These are phyloP conservation scores for Chorisops tibialis DNA, from an alignment of 2,888 invertebrate genomes.

Conservation along the genomic window DNA sequence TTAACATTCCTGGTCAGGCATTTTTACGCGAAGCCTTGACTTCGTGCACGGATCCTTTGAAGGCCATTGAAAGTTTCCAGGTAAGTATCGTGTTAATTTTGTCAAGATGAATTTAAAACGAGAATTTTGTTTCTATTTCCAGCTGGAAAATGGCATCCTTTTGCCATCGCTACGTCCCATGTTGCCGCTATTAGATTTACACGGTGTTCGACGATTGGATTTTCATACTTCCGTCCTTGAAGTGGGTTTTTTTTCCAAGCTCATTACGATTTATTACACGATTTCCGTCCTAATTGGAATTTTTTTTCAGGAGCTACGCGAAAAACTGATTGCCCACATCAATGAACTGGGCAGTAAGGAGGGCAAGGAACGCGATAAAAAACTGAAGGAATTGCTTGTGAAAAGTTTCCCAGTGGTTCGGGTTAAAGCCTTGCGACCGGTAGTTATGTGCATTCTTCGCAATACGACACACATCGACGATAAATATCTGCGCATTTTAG, in stretches of 20 bases:
- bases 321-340: slow-evolving; percentile 73
- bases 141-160: slow-evolving; percentile 87
- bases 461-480: slow-evolving; percentile 93
- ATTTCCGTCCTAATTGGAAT: slow-evolving; percentile 19
- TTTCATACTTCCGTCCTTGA: slow-evolving; percentile 93
- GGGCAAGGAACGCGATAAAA: slow-evolving; percentile 70
- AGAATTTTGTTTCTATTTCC: slow-evolving; percentile 37
- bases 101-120: not conserved
- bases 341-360: slow-evolving; percentile 77
- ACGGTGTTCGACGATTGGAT: slow-evolving; percentile 86
- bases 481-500: slow-evolving; percentile 73
- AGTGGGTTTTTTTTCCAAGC: slow-evolving; percentile 51
- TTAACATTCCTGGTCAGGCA: slow-evolving; percentile 83
- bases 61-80: slow-evolving; percentile 98
- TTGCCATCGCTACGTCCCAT: slow-evolving; percentile 91
- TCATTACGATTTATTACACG: slow-evolving; percentile 56
- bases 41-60: slow-evolving; percentile 92
- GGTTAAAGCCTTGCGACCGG: slow-evolving; percentile 84
- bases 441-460: slow-evolving; percentile 91
- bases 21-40: slow-evolving; percentile 86
- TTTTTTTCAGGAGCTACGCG: slow-evolving; percentile 58
- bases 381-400: slow-evolving; percentile 81
- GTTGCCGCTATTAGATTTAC: slow-evolving; percentile 90
- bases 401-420: slow-evolving; percentile 94
- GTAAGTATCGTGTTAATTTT: slow-evolving; percentile 46